Base-by-base conservation (phyloP, 2,888 invertebrate species). In the Erannis defoliaria region DNA sequence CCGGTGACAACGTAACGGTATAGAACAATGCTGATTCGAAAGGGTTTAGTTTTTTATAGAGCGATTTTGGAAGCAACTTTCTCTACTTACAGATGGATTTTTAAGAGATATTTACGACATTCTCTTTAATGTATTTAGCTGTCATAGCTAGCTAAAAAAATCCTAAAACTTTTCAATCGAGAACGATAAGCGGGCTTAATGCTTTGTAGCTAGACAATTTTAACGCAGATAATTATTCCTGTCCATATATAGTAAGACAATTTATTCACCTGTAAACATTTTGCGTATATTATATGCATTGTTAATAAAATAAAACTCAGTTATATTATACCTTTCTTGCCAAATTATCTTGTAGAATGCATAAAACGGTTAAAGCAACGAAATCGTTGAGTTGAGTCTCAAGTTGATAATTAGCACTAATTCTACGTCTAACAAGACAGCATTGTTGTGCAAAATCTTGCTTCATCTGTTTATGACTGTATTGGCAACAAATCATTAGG, bases 1-100 rank as follows among this genome's bases (percentile, higher is more conserved):
- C 82, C 85, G 83, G 83, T 81, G 82, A 83, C 84, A 84, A 72
- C 62, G 67, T 84, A 85, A 84, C 85, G 84, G 84, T 79, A 33
- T 63, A 53, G 51, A 65, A 68, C 53, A 65, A 63, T 64, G 62
- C 55, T 37, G 48, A 53, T 75, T 68, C 62, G 61, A 55, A 61
- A 70, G 68, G 65, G 67, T 70, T 73, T 73, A 5, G 48, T 71
- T 72, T 71, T 72, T 76, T 68, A 67, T 37, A 31, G 53, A 55
- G 50, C 38, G 48, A 50, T 57, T 56, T 65, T 58, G 50, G 51
- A 8, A 38, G 19, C 59, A 26, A 60, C 61, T 45, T 68, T 50
- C 31, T 49, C 51, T n/a, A n/a, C n/a, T n/a, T n/a, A n/a, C n/a
- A n/a, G 29, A 49, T 51, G 26, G 48, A 55, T 49, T 46, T 51